Evolutionary conservation across 2,888 invertebrate genomes (phyloP).

Genomic region (Plagodis pulveraria): DNA sequence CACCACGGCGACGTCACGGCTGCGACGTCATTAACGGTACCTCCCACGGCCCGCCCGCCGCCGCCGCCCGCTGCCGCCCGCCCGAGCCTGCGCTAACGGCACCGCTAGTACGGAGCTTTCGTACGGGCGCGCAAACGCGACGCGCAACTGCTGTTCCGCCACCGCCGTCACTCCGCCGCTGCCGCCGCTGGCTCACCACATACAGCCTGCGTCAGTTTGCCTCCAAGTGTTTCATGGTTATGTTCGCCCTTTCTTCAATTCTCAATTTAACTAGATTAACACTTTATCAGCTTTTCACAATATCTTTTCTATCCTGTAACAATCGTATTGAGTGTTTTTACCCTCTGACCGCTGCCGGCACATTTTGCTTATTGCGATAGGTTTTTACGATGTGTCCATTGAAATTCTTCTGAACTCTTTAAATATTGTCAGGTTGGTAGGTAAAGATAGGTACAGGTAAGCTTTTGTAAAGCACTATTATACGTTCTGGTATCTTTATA

Average conservation of each 20-base stretch:
- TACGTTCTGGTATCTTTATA: background rate
- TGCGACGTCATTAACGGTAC: slow-evolving; percentile 84
- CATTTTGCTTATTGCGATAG: no score
- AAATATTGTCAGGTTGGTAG: background rate
- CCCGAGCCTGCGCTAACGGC: slow-evolving; percentile 84
- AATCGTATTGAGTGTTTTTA: no score
- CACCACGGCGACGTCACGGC: slow-evolving; percentile 76
- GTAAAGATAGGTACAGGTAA: background rate
- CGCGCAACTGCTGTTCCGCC: slow-evolving; percentile 18
- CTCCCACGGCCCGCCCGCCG: slow-evolving; percentile 83
- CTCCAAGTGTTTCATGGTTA: slow-evolving; percentile 2
- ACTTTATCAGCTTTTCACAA: no score
- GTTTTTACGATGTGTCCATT: no score
- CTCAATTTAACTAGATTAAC: no score
- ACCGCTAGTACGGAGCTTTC: slow-evolving; percentile 82
- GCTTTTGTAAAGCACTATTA: background rate
- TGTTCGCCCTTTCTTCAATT: no score
- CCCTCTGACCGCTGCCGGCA: no score
- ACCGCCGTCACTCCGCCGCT: slow-evolving; percentile 44
- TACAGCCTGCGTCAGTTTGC: slow-evolving; percentile 7
- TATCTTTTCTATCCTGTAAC: no score
- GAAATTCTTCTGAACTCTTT: no score
- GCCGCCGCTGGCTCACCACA: slow-evolving; percentile 43
- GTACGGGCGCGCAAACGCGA: slow-evolving; percentile 58
- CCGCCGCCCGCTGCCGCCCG: slow-evolving; percentile 75